Conservation (phyloP, 53 echinoderm and acorn worm genomes). For the Hippasteria phrygiana region DNA sequence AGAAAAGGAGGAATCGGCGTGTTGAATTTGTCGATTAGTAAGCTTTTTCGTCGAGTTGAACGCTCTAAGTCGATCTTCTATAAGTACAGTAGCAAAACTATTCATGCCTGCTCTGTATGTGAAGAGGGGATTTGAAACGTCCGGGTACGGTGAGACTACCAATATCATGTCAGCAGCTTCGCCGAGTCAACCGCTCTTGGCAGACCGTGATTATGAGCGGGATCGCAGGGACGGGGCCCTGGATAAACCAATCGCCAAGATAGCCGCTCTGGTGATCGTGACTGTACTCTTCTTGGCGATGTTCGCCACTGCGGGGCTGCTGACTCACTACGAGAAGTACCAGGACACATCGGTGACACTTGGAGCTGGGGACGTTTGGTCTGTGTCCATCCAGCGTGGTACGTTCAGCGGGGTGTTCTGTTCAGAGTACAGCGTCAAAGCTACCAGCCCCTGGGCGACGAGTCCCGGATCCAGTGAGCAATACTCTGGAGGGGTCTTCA, state of each 20-base stretch:
- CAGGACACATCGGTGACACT: background rate
- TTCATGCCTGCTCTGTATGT: no score
- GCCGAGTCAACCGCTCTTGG: background rate
- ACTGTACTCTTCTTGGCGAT: background rate
- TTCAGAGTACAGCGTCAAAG: background rate
- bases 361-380: slow-evolving; percentile 27
- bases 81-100: no score
- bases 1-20: no score
- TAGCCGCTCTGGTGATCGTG: background rate
- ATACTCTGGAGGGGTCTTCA: background rate
- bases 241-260: background rate
- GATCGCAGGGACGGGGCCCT: background rate
- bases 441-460: background rate
- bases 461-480: background rate
- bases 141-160: no score
- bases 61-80: no score
- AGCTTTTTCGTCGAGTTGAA: no score
- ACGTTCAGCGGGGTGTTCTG: slow-evolving; percentile 17
- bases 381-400: background rate
- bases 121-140: background rate
- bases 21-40: no score
- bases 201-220: slow-evolving; percentile 16
- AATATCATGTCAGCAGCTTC: background rate
- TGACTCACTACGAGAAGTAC: background rate
- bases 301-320: background rate